Evolutionary conservation across 2,797 vertebrate genomes (phyloP).

Genomic region (Eupleurogrammus muticus): DNA sequence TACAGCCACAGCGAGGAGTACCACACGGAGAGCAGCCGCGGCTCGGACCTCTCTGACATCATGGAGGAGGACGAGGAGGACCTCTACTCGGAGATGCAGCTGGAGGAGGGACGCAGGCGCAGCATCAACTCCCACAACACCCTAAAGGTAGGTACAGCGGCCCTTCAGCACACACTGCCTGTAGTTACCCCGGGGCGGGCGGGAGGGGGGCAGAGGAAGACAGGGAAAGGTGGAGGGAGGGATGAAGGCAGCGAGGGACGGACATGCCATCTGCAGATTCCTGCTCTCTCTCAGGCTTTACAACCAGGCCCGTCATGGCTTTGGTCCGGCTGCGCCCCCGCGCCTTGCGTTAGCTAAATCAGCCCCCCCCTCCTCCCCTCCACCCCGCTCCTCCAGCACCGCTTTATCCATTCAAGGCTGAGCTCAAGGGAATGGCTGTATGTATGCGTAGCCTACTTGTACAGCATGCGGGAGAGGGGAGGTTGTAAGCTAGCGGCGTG

Average conservation of each 20-base stretch:
- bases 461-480: conserved; percentile 58
- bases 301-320: conserved; percentile 58
- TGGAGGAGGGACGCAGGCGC: conserved; percentile 93
- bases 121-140: conserved; percentile 92
- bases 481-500: conserved; percentile 26
- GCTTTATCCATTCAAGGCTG: conserved; percentile 66
- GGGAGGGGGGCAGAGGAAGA: background rate
- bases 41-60: conserved; percentile 97
- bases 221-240: background rate
- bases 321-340: conserved; percentile 61
- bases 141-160: conserved; percentile 89
- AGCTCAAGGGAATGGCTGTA: conserved; percentile 64
- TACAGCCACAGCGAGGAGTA: conserved; percentile 95
- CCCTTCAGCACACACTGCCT: conserved; percentile 24
- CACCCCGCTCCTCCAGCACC: conserved; percentile 35
- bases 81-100: conserved; percentile 96
- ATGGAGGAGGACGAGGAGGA: conserved; percentile 99
- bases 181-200: background rate
- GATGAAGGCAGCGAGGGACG: conserved; percentile 6
- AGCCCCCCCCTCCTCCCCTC: conserved; percentile 47
- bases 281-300: conserved; percentile 47
- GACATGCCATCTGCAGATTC: conserved; percentile 25
- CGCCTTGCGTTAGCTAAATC: conserved; percentile 38
- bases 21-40: conserved; percentile 96
- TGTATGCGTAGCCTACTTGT: conserved; percentile 17